Conservation (phyloP, 2,113 vertebrate genomes). For the Eptatretus burgeri region DNA sequence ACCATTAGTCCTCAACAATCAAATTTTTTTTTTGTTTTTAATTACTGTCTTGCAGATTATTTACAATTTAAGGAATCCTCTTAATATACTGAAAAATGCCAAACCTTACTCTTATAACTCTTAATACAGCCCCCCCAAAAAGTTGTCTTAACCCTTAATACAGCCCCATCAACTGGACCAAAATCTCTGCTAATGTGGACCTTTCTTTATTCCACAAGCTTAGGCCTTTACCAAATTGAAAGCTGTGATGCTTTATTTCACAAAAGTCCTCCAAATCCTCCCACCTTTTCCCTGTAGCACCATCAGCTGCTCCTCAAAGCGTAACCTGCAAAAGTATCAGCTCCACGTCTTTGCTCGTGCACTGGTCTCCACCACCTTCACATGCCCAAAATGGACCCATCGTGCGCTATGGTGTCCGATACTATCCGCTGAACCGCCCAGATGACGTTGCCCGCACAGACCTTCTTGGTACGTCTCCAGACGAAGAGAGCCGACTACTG, state of each 20-base stretch:
- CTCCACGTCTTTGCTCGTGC: conserved; percentile 94
- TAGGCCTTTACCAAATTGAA: conserved; percentile 13
- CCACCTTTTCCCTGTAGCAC: conserved; percentile 30
- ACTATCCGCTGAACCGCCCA: conserved; percentile 33
- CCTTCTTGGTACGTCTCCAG: conserved; percentile 36
- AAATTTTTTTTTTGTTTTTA: no score
- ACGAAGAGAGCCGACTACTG: conserved; percentile 37
- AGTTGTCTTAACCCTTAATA: no score
- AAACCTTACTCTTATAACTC: no score
- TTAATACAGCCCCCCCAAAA: no score
- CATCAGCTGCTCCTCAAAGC: conserved; percentile 91
- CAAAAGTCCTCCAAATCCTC: conserved; percentile 16
- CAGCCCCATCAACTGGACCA: conserved; percentile 28
- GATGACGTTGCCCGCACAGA: conserved; percentile 29
- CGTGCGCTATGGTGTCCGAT: conserved; percentile 61
- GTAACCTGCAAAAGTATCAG: conserved; percentile 75
- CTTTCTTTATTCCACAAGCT: conserved; percentile 8
- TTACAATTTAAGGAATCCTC: no score
- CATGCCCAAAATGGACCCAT: conserved; percentile 70
- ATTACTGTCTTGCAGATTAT: no score
- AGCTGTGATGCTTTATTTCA: conserved; percentile 8
- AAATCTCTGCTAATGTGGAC: conserved; percentile 14
- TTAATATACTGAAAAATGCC: no score
- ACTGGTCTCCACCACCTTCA: conserved; percentile 64
- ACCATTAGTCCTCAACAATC: no score